These are phyloP conservation scores for Toxotes chatareus DNA, from an alignment of 2,113 vertebrate genomes.

Conservation along the genomic window DNA sequence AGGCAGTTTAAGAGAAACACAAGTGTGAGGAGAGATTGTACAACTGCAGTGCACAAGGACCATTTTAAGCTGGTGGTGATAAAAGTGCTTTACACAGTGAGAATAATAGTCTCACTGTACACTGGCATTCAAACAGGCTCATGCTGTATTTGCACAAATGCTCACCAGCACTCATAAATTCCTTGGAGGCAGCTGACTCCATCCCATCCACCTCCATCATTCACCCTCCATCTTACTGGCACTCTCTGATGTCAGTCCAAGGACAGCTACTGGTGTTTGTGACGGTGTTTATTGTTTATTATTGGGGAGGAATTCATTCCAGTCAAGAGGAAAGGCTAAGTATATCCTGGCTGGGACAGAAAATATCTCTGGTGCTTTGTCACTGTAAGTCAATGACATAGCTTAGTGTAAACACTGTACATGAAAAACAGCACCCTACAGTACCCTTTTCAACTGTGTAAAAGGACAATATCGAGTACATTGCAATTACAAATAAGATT, in stretches of 20 bases:
- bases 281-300: conserved; percentile 47
- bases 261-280: conserved; percentile 27
- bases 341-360: conserved; percentile 48
- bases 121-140: neutral
- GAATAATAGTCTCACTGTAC: neutral
- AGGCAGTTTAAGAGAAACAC: too few species aligned
- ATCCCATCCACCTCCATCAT: conserved; percentile 18
- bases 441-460: neutral
- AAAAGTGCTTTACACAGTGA: too few species aligned
- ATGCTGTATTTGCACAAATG: conserved; percentile 22
- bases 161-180: conserved; percentile 17
- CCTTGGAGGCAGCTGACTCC: conserved; percentile 16
- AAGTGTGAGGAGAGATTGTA: too few species aligned
- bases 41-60: too few species aligned
- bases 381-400: neutral
- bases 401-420: neutral
- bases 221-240: neutral
- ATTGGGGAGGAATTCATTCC: conserved; percentile 49
- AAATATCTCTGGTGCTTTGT: conserved; percentile 28
- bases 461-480: too few species aligned
- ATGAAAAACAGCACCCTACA: neutral
- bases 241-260: conserved; percentile 17
- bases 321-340: conserved; percentile 51
- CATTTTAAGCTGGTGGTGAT: too few species aligned
- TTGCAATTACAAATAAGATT: too few species aligned